Evolutionary conservation across 2,888 invertebrate species (phyloP).

Genomic region (Plagodis pulveraria): DNA sequence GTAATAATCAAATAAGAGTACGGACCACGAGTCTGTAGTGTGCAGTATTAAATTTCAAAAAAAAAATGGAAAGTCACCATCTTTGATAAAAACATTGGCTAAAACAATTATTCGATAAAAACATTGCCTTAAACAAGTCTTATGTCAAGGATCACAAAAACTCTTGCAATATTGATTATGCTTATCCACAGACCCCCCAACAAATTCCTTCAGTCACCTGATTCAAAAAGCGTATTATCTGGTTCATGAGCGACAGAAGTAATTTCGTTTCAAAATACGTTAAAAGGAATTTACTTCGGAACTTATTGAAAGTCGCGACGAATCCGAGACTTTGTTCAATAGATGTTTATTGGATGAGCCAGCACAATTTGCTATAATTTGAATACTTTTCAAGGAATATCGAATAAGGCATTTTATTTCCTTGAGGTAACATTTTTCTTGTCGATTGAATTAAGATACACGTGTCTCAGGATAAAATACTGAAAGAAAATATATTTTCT

Average conservation of each 20-base stretch:
- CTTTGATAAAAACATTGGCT: too few species aligned
- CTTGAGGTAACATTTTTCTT: too few species aligned
- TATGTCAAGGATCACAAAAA: too few species aligned
- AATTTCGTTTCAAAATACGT: conserved; percentile 18
- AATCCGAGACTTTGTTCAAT: conserved; percentile 7
- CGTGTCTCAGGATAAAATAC: too few species aligned
- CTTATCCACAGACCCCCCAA: neutral
- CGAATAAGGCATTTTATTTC: neutral
- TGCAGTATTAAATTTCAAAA: too few species aligned
- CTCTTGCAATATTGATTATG: neutral
- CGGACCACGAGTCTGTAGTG: too few species aligned
- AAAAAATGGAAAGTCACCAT: too few species aligned
- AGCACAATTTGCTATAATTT: conserved; percentile 17
- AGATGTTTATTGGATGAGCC: conserved; percentile 21
- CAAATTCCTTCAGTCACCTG: conserved; percentile 10
- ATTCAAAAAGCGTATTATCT: conserved; percentile 12
- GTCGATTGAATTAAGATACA: too few species aligned
- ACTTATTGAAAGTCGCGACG: conserved; percentile 17
- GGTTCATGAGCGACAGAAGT: conserved; percentile 16
- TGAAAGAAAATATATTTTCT: too few species aligned
- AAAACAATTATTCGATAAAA: too few species aligned
- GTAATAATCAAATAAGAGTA: too few species aligned
- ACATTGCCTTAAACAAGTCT: too few species aligned
- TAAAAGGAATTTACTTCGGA: conserved; percentile 14
- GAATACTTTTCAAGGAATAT: conserved; percentile 8